These are phyloP conservation scores for Synanthedon andrenaeformis DNA, from an alignment of 2,888 invertebrate species.

Conservation along the genomic window DNA sequence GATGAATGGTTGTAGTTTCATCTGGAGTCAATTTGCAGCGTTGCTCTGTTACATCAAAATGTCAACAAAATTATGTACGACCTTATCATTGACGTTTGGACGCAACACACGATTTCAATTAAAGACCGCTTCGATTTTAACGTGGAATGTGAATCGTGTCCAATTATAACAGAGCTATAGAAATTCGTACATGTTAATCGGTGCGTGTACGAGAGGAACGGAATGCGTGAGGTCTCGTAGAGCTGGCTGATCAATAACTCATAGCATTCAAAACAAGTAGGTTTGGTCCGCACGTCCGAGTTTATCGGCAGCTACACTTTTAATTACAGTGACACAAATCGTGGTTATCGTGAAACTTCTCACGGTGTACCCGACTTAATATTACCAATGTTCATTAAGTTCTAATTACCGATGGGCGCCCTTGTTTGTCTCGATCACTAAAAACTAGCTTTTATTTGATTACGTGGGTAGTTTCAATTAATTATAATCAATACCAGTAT, in stretches of 20 bases:
- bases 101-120: slow-evolving; percentile 69
- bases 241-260: slow-evolving; percentile 45
- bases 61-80: slow-evolving; percentile 32
- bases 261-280: slow-evolving; percentile 56
- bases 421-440: slow-evolving; percentile 67
- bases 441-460: slow-evolving; percentile 69
- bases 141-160: slow-evolving; percentile 46
- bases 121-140: slow-evolving; percentile 56
- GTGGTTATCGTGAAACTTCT: slow-evolving; percentile 65
- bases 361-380: slow-evolving; percentile 64
- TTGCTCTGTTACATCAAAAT: slow-evolving; percentile 18
- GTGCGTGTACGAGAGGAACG: slow-evolving; percentile 16
- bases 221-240: slow-evolving; percentile 25
- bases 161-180: slow-evolving; percentile 33
- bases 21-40: slow-evolving; percentile 28
- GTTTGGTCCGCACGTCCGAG: slow-evolving; percentile 40
- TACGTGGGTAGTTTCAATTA: slow-evolving; percentile 69
- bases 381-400: slow-evolving; percentile 66
- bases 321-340: slow-evolving; percentile 70
- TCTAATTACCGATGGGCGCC: slow-evolving; percentile 68
- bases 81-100: slow-evolving; percentile 52
- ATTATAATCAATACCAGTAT: slow-evolving; percentile 50
- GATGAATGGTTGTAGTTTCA: too few species aligned
- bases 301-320: slow-evolving; percentile 67
- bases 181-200: slow-evolving; percentile 15